These are phyloP conservation scores for Myodes glareolus DNA, from an alignment of 2,113 vertebrate genomes.

Conservation along the genomic window DNA sequence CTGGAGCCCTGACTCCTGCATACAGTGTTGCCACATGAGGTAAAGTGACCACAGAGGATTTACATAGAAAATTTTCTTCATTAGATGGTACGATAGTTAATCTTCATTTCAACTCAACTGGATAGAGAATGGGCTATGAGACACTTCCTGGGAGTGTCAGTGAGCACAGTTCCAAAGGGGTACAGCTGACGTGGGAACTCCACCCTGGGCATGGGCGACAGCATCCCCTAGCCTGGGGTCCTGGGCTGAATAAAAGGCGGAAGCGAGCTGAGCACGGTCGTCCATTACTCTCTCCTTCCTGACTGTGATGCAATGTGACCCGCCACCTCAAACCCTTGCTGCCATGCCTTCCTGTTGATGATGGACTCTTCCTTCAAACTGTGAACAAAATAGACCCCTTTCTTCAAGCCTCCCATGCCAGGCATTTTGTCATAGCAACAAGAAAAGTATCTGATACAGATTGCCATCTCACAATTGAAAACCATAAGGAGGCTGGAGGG, in stretches of 20 bases:
- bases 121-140: not conserved
- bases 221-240: not conserved
- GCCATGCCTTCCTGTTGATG: not conserved
- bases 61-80: not conserved
- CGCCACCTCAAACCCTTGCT: not conserved
- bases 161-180: not conserved
- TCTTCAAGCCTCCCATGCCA: not conserved
- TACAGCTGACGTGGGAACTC: not conserved
- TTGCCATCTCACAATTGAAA: not conserved
- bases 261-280: too few relatives aligned
- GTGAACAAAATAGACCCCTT: not conserved
- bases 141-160: not conserved
- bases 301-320: not conserved
- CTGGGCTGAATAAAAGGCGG: not conserved
- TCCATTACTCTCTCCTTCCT: not conserved
- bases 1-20: not conserved
- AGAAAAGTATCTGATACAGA: not conserved
- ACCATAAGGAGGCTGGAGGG: not conserved
- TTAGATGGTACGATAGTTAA: not conserved
- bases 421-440: not conserved
- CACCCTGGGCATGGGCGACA: not conserved
- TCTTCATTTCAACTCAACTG: not conserved
- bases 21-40: not conserved
- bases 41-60: not conserved
- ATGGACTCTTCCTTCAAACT: too few relatives aligned